Evolutionary conservation across 2,113 vertebrate genomes (phyloP).

Genomic region (Isurus oxyrinchus): DNA sequence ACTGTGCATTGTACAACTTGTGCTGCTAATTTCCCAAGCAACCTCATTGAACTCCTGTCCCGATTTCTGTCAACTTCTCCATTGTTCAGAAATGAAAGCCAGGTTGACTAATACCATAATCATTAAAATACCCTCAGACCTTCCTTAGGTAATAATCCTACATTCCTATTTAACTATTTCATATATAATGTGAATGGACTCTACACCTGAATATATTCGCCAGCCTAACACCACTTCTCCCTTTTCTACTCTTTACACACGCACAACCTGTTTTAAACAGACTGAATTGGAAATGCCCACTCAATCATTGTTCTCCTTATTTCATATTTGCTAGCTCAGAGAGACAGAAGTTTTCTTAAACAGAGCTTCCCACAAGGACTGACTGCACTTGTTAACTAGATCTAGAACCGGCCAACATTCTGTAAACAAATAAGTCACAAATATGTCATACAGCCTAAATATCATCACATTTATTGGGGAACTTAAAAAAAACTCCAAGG

Average conservation of each 20-base stretch:
- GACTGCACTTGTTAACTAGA: not conserved
- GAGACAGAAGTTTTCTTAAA: not conserved
- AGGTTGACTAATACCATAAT: not conserved
- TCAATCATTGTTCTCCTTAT: not conserved
- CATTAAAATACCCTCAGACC: not conserved
- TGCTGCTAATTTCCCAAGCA: not conserved
- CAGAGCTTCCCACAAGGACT: not conserved
- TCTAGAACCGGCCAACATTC: not conserved
- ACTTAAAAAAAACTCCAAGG: not conserved
- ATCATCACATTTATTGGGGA: not conserved
- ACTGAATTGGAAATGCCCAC: not conserved
- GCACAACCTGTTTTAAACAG: not conserved
- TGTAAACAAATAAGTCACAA: not conserved
- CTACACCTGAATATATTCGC: not conserved
- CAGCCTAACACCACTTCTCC: too few species aligned
- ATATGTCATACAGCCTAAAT: not conserved
- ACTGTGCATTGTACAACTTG: constrained; percentile 24
- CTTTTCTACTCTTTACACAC: too few species aligned
- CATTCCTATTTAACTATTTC: not conserved
- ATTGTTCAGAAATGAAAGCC: constrained; percentile 24
- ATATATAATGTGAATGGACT: not conserved
- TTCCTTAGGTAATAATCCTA: not conserved
- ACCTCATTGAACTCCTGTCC: not conserved
- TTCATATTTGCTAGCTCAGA: not conserved
- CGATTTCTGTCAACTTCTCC: not conserved